Evolutionary conservation across 2,797 vertebrate genomes (phyloP).

Genomic region (Luscinia megarhynchos): DNA sequence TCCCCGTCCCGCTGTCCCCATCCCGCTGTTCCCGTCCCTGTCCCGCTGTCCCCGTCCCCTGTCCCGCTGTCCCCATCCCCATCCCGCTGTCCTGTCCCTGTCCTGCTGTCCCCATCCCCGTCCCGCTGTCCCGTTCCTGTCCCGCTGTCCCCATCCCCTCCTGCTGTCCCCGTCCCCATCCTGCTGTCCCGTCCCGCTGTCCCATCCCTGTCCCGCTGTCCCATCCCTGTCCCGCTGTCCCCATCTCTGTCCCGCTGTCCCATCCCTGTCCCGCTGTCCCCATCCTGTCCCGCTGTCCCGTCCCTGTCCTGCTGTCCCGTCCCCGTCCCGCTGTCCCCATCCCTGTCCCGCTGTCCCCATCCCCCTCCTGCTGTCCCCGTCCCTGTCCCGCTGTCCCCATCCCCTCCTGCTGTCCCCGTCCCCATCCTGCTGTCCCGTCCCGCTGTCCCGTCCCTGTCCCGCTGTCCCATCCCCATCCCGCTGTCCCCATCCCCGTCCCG

Average conservation of each 20-base stretch:
- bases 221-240: rapidly evolving
- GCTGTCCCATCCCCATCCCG: too few relatives aligned
- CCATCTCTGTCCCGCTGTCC: rapidly evolving
- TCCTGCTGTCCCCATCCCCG: rapidly evolving
- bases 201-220: too few relatives aligned
- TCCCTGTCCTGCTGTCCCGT: too few relatives aligned
- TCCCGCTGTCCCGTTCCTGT: neutral
- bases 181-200: rapidly evolving
- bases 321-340: rapidly evolving
- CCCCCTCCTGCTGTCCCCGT: rapidly evolving
- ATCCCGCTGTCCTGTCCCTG: rapidly evolving
- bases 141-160: rapidly evolving
- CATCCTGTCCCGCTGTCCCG: too few relatives aligned
- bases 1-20: rapidly evolving
- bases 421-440: rapidly evolving
- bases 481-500: rapidly evolving
- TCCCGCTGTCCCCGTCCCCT: rapidly evolving
- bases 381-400: rapidly evolving
- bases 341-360: too few relatives aligned
- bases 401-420: rapidly evolving
- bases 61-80: rapidly evolving
- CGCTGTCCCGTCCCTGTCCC: rapidly evolving
- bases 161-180: too few relatives aligned
- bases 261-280: rapidly evolving
- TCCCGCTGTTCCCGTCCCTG: rapidly evolving